phyloP scores from a whole-genome alignment of 2,888 invertebrate species.

The Synergus gifuensis region DNA sequence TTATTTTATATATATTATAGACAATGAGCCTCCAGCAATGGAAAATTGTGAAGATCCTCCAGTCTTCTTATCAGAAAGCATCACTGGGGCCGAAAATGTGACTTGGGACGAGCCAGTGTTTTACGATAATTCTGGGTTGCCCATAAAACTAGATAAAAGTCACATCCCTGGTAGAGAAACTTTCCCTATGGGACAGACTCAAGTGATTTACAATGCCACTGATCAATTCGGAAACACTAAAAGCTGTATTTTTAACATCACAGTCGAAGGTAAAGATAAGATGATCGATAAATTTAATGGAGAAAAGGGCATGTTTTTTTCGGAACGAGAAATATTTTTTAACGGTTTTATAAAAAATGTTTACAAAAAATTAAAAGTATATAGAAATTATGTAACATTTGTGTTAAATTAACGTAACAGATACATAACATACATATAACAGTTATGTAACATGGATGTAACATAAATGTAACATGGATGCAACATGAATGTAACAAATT shows the following conservation, averaged over 20 bases:
- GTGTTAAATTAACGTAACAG: not conserved
- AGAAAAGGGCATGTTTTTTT: not conserved
- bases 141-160: slow-evolving; percentile 72
- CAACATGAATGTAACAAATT: not conserved
- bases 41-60: slow-evolving; percentile 82
- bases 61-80: slow-evolving; percentile 72
- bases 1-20: slow-evolving; percentile 68
- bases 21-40: slow-evolving; percentile 80
- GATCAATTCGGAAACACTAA: slow-evolving; percentile 82
- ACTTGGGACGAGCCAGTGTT: slow-evolving; percentile 82
- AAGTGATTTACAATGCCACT: slow-evolving; percentile 80
- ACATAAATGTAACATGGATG: not conserved
- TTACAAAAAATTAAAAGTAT: not conserved
- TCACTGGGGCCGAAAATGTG: slow-evolving; percentile 76
- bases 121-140: slow-evolving; percentile 80
- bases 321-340: not conserved
- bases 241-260: slow-evolving; percentile 81
- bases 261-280: slow-evolving; percentile 79
- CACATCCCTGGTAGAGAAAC: slow-evolving; percentile 76
- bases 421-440: not conserved
- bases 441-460: not conserved
- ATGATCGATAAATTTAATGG: not conserved
- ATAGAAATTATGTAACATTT: not conserved
- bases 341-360: too few relatives aligned
- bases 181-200: slow-evolving; percentile 80